Base-by-base conservation (phyloP, 2,797 vertebrate genomes). In the Gobio occitaniae region DNA sequence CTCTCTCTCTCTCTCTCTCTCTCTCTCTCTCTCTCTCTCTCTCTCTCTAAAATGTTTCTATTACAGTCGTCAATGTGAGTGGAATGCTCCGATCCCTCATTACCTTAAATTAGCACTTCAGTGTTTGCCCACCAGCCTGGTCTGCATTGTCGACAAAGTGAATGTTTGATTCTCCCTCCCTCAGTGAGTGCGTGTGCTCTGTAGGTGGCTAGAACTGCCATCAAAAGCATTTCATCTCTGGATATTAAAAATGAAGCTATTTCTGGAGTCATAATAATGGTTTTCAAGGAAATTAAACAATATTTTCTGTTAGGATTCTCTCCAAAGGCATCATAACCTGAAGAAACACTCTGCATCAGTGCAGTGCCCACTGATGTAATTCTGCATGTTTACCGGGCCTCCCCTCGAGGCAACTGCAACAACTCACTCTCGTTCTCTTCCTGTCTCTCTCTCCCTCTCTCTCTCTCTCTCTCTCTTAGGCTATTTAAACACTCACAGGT, bases 51-150 rank as follows among this genome's bases (percentile, higher is more conserved):
- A 75, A 79, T 84, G 82, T 25, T 80, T 75, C 59, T 71, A 65
- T 84, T 79, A 80, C 54, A 36, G 52, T 72, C 41, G 29, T 63
- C 54, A 63, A 21, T 79, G 70, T 77, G 75, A 79, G 69, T 78
- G 50, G 83, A 88, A 83, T 85, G 63, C 80, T 76, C 29, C 56
- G 63, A 70, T 81, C 85, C 74, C 83, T 86, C 85, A 75, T 83
- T 88, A 86, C 66, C 82, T 85, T 86, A 80, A 84, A 82, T 82
- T 83, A 84, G 75, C 82, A 36, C 78, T 88, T 82, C 63, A 79
- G 75, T 86, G 77, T 88, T 88, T 88, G 83, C 82, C 84, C 65
- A 74, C 47, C 82, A 78, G 79, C 65, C 63, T 52, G 70, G 78
- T 59, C 71, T 65, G 71, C 47, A 61, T 80, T 81, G 25, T 82